Percentiles rank a stretch among this genome's conserved stretches.
Evolutionary conservation across 2,797 vertebrate species (phyloP).

Genomic region (Malurus leucopterus): DNA sequence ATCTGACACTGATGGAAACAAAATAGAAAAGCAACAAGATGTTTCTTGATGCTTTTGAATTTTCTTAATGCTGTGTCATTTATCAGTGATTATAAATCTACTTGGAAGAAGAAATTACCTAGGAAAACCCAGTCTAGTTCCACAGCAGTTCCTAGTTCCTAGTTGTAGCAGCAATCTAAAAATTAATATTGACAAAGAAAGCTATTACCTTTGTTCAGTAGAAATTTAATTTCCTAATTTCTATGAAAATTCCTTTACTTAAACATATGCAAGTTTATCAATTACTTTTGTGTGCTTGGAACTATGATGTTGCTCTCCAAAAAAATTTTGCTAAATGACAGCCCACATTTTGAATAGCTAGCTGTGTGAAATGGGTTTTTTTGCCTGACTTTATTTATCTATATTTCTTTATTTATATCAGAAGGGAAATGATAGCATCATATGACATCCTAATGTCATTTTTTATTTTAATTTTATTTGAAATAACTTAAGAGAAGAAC

Average conservation of each 20-base stretch:
- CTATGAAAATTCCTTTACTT: neutral
- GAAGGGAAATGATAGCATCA: neutral
- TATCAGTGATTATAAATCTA: neutral
- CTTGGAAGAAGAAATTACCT: neutral
- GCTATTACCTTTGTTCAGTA: neutral
- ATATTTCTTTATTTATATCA: neutral
- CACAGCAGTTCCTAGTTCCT: too few species aligned
- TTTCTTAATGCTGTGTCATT: neutral
- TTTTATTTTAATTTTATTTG: neutral
- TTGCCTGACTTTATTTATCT: neutral
- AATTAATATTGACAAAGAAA: neutral
- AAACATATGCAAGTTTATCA: neutral
- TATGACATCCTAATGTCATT: neutral
- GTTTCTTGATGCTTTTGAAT: neutral
- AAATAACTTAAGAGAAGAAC: neutral
- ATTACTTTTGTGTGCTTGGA: neutral
- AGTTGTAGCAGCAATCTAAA: neutral
- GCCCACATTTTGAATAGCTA: neutral
- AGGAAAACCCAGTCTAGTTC: neutral
- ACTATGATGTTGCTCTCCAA: neutral
- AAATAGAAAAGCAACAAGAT: neutral
- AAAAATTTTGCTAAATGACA: neutral
- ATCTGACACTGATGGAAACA: neutral
- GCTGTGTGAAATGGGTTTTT: neutral
- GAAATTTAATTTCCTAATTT: neutral